phyloP scores from a whole-genome alignment of 2,888 invertebrate species.

The Timandra comae region DNA sequence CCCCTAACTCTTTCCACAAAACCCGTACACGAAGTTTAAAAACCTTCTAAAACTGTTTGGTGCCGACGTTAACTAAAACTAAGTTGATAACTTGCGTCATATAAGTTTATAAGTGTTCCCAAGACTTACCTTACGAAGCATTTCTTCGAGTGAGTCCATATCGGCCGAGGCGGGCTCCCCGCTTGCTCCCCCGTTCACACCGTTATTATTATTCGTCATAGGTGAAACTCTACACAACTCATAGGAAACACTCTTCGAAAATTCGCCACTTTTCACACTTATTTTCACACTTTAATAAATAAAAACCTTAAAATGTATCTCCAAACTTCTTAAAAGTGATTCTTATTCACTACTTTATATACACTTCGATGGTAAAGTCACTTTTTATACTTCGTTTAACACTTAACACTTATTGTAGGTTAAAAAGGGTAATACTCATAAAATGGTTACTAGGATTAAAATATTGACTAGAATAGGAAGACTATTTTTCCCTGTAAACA shows the following conservation, averaged over 20 bases:
- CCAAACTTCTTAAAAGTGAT: no score
- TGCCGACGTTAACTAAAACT: no score
- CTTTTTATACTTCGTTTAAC: no score
- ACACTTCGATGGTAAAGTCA: no score
- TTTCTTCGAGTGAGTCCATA: slow-evolving; percentile 87
- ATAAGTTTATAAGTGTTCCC: no score
- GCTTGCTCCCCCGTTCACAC: slow-evolving; percentile 75
- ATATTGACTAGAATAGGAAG: slow-evolving; percentile 1
- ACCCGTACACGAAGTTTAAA: background rate
- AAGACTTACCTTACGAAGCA: slow-evolving; percentile 83
- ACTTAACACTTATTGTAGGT: background rate
- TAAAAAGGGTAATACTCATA: background rate
- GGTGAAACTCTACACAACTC: slow-evolving; percentile 57
- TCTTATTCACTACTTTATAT: no score
- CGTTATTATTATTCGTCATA: slow-evolving; percentile 80
- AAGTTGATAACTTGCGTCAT: no score
- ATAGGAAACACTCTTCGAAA: slow-evolving; percentile 28
- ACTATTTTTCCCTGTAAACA: background rate
- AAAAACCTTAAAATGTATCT: no score
- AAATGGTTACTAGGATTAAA: no score
- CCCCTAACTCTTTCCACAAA: background rate
- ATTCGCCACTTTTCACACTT: slow-evolving; percentile 26
- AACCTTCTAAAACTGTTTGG: no score
- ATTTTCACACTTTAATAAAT: slow-evolving; percentile 5
- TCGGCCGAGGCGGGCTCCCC: slow-evolving; percentile 80